Evolutionary conservation across 35 echinoderm and acorn worm genomes (phyloP).

Genomic region (Ophiothrix spiculata): DNA sequence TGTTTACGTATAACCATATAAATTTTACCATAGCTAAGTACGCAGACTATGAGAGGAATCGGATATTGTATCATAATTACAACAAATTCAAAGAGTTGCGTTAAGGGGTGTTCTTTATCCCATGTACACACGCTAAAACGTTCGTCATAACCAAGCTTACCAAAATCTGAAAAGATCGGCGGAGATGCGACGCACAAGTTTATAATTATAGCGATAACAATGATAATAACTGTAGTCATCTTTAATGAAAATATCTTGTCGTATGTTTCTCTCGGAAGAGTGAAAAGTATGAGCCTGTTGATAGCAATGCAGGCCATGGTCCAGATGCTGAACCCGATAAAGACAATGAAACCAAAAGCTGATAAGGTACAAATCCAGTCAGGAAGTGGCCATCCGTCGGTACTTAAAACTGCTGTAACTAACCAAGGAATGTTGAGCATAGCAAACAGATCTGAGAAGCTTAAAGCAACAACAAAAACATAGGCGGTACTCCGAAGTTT

Average conservation of each 20-base stretch:
- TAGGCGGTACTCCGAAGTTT: slow-evolving; percentile 38
- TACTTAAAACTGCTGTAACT: slow-evolving; percentile 28
- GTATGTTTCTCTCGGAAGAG: not conserved
- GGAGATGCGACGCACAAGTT: not conserved
- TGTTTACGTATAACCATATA: not conserved
- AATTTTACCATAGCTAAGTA: not conserved
- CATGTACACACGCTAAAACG: not conserved
- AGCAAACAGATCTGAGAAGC: slow-evolving; percentile 41
- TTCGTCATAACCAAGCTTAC: not conserved
- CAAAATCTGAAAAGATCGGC: not conserved
- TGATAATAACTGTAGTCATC: not conserved
- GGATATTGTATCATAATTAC: not conserved
- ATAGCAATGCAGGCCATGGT: slow-evolving; percentile 41
- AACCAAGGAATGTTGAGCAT: slow-evolving; percentile 31
- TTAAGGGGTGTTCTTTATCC: not conserved
- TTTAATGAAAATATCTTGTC: not conserved
- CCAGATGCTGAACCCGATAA: slow-evolving; percentile 19
- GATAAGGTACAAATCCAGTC: slow-evolving; percentile 38
- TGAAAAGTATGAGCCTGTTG: slow-evolving; percentile 38
- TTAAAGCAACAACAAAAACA: slow-evolving; percentile 48
- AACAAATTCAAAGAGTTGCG: not conserved
- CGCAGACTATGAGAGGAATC: not conserved
- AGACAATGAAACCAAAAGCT: not conserved
- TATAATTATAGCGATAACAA: not conserved
- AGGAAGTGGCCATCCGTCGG: slow-evolving; percentile 27